A percentile compares a stretch with the other conserved stretches of the same genome.
Evolutionary conservation across 2,113 vertebrate species (phyloP).

Genomic region (Hypomesus transpacificus): DNA sequence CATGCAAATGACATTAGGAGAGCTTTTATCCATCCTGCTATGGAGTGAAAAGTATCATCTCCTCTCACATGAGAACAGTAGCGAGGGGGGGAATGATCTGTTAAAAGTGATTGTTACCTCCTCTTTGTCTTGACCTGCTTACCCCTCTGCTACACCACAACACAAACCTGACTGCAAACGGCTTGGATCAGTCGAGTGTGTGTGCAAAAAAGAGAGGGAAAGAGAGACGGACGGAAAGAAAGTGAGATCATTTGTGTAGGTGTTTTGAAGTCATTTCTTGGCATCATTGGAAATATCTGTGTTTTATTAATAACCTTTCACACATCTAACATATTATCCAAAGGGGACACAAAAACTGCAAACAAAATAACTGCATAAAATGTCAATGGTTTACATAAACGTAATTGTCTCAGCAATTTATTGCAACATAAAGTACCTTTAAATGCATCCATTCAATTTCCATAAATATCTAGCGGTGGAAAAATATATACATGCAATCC

Average conservation of each 20-base stretch:
- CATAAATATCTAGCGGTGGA: neutral
- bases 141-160: neutral
- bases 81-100: neutral
- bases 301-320: neutral
- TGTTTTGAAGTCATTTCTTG: no score
- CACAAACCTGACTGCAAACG: neutral
- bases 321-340: neutral
- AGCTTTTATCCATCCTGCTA: neutral
- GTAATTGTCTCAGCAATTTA: neutral
- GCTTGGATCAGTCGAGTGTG: neutral
- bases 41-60: conserved; percentile 15
- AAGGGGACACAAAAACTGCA: neutral
- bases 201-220: neutral
- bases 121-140: neutral
- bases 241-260: no score
- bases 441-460: neutral
- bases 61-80: neutral
- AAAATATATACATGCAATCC: neutral
- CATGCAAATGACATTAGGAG: conserved; percentile 27
- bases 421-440: neutral
- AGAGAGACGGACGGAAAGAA: no score
- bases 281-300: no score
- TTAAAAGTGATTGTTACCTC: neutral
- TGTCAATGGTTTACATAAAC: neutral
- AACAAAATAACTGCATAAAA: neutral